phyloP scores from a whole-genome alignment of 2,797 vertebrate species.

The Rhabdomys pumilio region DNA sequence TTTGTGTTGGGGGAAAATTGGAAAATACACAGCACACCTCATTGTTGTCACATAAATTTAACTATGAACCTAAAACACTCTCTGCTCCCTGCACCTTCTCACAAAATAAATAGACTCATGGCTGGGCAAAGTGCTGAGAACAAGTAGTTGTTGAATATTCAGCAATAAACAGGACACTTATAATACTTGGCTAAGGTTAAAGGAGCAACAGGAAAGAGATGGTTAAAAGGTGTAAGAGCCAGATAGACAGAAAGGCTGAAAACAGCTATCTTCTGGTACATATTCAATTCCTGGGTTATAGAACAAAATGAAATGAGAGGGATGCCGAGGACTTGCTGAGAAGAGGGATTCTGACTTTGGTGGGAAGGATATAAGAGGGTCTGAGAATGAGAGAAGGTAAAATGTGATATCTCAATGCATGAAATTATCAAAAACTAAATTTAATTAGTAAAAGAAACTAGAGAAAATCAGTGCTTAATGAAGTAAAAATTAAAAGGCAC shows the following conservation, averaged over 20 bases:
- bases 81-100: not conserved
- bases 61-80: not conserved
- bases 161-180: not conserved
- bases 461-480: not conserved
- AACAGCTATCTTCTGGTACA: fast-evolving
- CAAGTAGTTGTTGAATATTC: not conserved
- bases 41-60: not conserved
- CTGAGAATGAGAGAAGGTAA: not conserved
- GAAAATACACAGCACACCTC: not conserved
- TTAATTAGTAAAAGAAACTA: not conserved
- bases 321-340: too few relatives aligned
- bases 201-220: not conserved
- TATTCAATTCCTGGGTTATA: not conserved
- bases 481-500: conserved; percentile 5
- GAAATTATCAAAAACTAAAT: not conserved
- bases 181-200: not conserved
- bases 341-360: not conserved
- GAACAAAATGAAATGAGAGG: not conserved
- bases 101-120: not conserved
- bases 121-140: not conserved
- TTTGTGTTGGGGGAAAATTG: not conserved
- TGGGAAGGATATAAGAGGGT: not conserved
- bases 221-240: not conserved
- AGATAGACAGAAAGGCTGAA: not conserved
- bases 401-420: too few relatives aligned